These are phyloP conservation scores for Stenodera caucasica DNA, from an alignment of 2,888 invertebrate species.

Conservation along the genomic window DNA sequence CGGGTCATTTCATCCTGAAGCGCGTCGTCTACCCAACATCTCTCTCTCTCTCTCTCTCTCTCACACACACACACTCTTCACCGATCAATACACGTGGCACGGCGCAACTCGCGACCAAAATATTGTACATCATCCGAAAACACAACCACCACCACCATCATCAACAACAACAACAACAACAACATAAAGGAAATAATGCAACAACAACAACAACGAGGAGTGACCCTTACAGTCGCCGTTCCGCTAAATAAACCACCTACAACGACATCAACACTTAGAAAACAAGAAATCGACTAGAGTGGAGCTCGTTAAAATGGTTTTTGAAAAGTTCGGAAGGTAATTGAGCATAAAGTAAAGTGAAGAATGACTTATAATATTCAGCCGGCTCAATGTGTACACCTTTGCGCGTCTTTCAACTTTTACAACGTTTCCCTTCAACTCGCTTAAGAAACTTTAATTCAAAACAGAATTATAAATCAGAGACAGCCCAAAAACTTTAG, in stretches of 20 bases:
- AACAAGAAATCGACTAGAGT: slow-evolving; percentile 9
- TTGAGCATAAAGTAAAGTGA: slow-evolving; percentile 42
- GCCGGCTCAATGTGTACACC: slow-evolving; percentile 14
- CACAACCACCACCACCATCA: slow-evolving; percentile 13
- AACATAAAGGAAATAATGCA: neutral
- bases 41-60: neutral
- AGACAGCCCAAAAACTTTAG: slow-evolving; percentile 15
- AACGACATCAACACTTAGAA: neutral
- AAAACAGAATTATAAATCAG: slow-evolving; percentile 37
- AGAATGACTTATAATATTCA: slow-evolving; percentile 34
- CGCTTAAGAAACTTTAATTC: slow-evolving; percentile 27
- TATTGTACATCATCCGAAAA: slow-evolving; percentile 24
- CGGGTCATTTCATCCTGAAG: slow-evolving; percentile 48
- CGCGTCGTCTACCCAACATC: slow-evolving; percentile 30
- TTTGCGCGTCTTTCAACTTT: slow-evolving; percentile 23
- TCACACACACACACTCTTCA: too few species aligned
- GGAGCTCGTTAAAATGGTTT: slow-evolving; percentile 30
- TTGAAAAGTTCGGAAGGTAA: slow-evolving; percentile 38
- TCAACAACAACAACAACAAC: neutral
- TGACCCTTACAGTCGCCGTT: slow-evolving; percentile 1
- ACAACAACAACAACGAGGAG: neutral
- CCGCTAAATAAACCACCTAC: slow-evolving; percentile 4
- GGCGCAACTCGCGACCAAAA: slow-evolving; percentile 32
- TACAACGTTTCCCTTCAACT: slow-evolving; percentile 22
- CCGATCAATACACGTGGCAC: slow-evolving; percentile 37